phyloP scores from a whole-genome alignment of 2,888 invertebrate genomes.

The Drosophila engyochracea region DNA sequence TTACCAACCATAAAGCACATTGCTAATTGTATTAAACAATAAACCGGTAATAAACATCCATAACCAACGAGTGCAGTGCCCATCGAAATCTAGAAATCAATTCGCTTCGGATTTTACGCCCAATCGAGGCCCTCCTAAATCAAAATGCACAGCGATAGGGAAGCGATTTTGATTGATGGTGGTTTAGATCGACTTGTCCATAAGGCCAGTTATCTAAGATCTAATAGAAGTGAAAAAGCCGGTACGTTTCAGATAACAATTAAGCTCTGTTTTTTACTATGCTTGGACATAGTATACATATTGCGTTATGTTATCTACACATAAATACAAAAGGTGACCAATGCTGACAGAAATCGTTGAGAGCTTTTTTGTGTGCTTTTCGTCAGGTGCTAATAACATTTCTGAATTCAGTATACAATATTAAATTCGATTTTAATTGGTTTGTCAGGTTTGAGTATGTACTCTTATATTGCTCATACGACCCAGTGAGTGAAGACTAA shows the following conservation, averaged over 20 bases:
- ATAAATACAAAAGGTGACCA: background rate
- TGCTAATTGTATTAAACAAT: slow-evolving; percentile 65
- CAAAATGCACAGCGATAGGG: slow-evolving; percentile 46
- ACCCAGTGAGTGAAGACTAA: background rate
- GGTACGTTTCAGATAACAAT: background rate
- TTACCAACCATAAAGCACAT: slow-evolving; percentile 39
- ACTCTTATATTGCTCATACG: slow-evolving; percentile 17
- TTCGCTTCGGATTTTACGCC: slow-evolving; percentile 43
- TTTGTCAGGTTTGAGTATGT: background rate
- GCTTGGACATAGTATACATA: background rate
- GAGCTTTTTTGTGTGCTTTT: background rate
- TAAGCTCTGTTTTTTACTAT: background rate
- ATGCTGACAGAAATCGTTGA: background rate
- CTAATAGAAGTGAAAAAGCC: background rate
- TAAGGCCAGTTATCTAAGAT: slow-evolving; percentile 23
- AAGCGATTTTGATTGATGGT: slow-evolving; percentile 43
- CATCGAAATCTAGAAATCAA: slow-evolving; percentile 58
- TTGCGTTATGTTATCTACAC: background rate
- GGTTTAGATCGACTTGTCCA: slow-evolving; percentile 3
- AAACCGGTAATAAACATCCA: slow-evolving; percentile 59
- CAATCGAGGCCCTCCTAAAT: slow-evolving; percentile 47
- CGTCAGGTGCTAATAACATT: slow-evolving; percentile 28
- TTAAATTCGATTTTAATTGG: background rate
- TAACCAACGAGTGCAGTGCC: slow-evolving; percentile 52
- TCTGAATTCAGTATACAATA: background rate